Conservation (phyloP, 1,140 invertebrate genomes). For the Drosophila kurseongensis region DNA sequence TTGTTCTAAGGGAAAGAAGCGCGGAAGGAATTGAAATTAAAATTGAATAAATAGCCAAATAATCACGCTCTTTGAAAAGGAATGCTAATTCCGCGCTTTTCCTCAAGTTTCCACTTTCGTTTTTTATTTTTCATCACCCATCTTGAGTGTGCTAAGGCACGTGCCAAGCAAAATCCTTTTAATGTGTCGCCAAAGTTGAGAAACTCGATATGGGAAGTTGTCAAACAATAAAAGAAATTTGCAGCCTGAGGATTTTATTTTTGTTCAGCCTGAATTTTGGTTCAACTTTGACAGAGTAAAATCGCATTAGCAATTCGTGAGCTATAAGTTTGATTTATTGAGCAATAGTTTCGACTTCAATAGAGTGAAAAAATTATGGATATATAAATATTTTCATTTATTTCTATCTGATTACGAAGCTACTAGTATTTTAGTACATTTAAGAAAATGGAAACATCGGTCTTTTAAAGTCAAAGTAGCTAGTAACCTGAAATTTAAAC, state of each 20-base stretch:
- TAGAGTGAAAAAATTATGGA: no score
- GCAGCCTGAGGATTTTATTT: not conserved
- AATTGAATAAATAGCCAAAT: conserved; percentile 80
- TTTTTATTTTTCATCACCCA: conserved; percentile 19
- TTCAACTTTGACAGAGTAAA: not conserved
- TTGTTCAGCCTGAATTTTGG: not conserved
- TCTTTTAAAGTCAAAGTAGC: no score
- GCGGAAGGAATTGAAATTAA: conserved; percentile 50
- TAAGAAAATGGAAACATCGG: no score
- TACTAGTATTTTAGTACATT: no score
- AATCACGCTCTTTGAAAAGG: conserved; percentile 71
- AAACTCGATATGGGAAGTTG: conserved; percentile 41
- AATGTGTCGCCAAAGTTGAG: conserved; percentile 69
- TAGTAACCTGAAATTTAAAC: no score
- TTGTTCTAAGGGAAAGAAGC: conserved; percentile 32
- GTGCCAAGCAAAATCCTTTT: conserved; percentile 75
- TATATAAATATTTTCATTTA: no score
- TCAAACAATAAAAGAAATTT: conserved; percentile 21
- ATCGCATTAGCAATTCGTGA: not conserved
- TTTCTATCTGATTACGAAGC: no score
- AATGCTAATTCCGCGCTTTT: conserved; percentile 73
- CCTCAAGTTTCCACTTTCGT: conserved; percentile 60
- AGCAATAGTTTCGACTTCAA: no score
- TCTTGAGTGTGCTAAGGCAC: conserved; percentile 43
- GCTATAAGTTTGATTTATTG: not conserved